Base-by-base conservation (phyloP, 2,888 invertebrate genomes). In the Pyralis farinalis region DNA sequence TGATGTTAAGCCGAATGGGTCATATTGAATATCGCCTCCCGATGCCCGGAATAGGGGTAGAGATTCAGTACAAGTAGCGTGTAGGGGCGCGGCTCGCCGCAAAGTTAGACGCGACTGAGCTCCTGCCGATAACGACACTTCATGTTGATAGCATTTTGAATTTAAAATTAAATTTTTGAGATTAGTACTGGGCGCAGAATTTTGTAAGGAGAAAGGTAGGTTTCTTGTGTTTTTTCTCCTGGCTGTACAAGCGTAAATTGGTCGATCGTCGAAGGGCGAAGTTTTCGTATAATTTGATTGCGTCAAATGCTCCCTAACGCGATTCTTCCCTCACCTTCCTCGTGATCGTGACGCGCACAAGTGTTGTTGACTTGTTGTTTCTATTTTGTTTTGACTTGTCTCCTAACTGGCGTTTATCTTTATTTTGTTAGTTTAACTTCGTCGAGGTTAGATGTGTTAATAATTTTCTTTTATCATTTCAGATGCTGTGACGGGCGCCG, bases 1-100 rank as follows among this genome's bases (percentile, higher is more conserved):
- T 46, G 45, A 33, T 40, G 44, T 60, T 78, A 71, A 55, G 71
- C 65, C 69, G 34, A 54, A 54, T 55, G 48, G 64, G 49, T 42
- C 51, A 43, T 42, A 46, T 46, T 44, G 37, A 44, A 47, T 47
- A 47, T 74, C 58, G 75, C 85, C 82, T 80, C 80, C 85, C 79
- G 77, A 72, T 71, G 82, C 83, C 73, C 74, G 82, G 84, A 80
- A 84, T 85, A 85, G 86, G 88, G 88, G 88, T 86, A 84, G 85
- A 86, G 87, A 87, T 85, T 87, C 88, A 84, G 88, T 86, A 83
- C 84, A 85, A 86, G 87, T 85, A 87, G 73, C 83, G 83, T 81
- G 81, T 82, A 83, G 84, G 88, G 88, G 88, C 85, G 88, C 88
- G 88, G 88, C 83, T 84, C 87, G 85, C 87, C 85, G 77, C 88